phyloP scores from a whole-genome alignment of 2,113 vertebrate species.

The Chaetodon auriga region DNA sequence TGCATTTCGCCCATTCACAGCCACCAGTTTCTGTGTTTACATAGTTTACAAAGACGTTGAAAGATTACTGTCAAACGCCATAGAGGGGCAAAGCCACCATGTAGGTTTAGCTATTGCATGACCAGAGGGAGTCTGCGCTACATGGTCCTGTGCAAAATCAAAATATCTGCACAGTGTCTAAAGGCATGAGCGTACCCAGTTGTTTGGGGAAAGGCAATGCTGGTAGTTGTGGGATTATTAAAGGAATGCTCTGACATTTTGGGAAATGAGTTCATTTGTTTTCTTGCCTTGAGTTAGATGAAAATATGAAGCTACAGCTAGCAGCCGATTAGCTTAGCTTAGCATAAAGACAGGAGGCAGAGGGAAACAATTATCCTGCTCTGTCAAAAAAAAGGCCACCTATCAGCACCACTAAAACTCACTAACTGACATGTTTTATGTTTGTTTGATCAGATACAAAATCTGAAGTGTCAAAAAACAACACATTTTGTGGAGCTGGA shows the following conservation, averaged over 20 bases:
- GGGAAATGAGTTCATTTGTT: neutral
- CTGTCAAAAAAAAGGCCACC: neutral
- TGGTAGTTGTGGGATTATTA: constrained; percentile 17
- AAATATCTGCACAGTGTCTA: constrained; percentile 53
- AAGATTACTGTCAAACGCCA: constrained; percentile 77
- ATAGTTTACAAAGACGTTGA: constrained; percentile 77
- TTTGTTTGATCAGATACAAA: neutral
- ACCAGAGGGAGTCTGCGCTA: constrained; percentile 42
- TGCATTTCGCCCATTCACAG: constrained; percentile 40
- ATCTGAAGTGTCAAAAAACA: neutral
- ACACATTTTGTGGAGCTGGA: too few relatives aligned
- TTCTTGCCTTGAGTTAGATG: neutral
- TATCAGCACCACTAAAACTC: neutral
- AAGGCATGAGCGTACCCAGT: constrained; percentile 37
- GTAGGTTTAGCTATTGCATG: constrained; percentile 60
- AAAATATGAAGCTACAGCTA: neutral
- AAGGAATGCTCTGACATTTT: neutral
- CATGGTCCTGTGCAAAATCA: constrained; percentile 59
- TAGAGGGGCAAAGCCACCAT: constrained; percentile 66
- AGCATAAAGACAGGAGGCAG: neutral
- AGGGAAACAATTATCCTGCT: neutral
- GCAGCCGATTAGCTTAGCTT: neutral
- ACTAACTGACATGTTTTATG: neutral
- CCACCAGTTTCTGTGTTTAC: constrained; percentile 72
- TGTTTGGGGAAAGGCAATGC: constrained; percentile 41